A percentile compares a stretch with the other conserved stretches of the same genome.
These are phyloP conservation scores for Phrynocephalus versicolor DNA, from an alignment of 2,113 vertebrate genomes.

Conservation along the genomic window DNA sequence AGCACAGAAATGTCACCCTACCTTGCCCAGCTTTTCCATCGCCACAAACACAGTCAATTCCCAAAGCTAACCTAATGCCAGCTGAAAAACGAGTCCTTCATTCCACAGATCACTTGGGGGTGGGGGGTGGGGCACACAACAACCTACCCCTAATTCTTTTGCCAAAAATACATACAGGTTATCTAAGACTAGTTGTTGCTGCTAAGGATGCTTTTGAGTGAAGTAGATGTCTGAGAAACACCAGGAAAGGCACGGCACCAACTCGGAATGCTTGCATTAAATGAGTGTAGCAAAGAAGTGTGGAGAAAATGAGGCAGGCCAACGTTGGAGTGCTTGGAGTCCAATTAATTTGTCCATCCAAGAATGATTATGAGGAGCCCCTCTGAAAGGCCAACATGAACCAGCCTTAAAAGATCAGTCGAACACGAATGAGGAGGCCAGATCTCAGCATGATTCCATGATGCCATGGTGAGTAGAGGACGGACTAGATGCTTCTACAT, in stretches of 20 bases:
- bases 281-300: not conserved
- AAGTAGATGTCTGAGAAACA: not conserved
- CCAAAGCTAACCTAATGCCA: conserved; percentile 30
- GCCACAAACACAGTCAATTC: conserved; percentile 31
- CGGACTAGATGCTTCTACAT: not conserved
- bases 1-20: conserved; percentile 27
- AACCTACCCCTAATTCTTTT: conserved; percentile 11
- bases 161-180: conserved; percentile 16
- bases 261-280: not conserved
- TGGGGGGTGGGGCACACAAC: no score
- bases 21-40: conserved; percentile 31
- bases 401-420: not conserved
- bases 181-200: not conserved
- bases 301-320: not conserved
- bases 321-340: not conserved
- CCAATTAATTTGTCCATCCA: not conserved
- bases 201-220: not conserved
- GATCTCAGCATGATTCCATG: not conserved
- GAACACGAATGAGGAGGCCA: not conserved
- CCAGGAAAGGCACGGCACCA: not conserved
- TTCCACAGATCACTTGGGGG: no score
- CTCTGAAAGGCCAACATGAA: not conserved
- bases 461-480: not conserved
- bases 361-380: not conserved
- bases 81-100: conserved; percentile 6